Evolutionary conservation across 1,140 invertebrate species (phyloP).

Genomic region (Mactra quadrangularis): DNA sequence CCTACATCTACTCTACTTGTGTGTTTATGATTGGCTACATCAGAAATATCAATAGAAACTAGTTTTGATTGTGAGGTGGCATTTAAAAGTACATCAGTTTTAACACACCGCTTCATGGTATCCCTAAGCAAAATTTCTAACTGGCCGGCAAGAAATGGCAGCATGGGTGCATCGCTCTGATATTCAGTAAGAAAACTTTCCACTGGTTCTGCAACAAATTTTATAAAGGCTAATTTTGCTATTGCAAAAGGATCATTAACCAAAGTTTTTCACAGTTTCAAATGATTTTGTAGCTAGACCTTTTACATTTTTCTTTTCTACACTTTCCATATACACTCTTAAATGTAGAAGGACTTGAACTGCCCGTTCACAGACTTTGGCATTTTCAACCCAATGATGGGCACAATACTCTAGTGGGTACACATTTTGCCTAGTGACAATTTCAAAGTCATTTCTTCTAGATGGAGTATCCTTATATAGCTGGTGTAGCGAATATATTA

Average conservation of each 20-base stretch:
- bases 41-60: conserved; percentile 16
- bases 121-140: neutral
- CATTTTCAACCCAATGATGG: conserved; percentile 65
- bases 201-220: conserved; percentile 25
- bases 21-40: conserved; percentile 9
- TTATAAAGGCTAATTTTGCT: conserved; percentile 38
- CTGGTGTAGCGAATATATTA: conserved; percentile 36
- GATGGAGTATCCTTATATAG: conserved; percentile 65
- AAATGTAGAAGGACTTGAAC: conserved; percentile 8
- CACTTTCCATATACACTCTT: conserved; percentile 44
- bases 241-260: conserved; percentile 12
- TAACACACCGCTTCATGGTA: conserved; percentile 38
- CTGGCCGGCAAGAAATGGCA: conserved; percentile 48
- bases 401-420: conserved; percentile 45
- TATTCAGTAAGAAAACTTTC: conserved; percentile 55
- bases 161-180: conserved; percentile 52
- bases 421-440: neutral
- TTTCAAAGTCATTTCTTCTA: conserved; percentile 58
- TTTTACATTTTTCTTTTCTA: conserved; percentile 45
- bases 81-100: neutral
- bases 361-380: conserved; percentile 51
- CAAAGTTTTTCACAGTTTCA: conserved; percentile 23
- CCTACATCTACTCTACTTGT: conserved; percentile 34
- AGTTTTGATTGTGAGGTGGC: conserved; percentile 2
- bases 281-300: conserved; percentile 52